A percentile compares a stretch with the other conserved stretches of the same genome.
Conservation (phyloP, 2,797 vertebrate genomes). For the Lophotriccus pileatus region DNA sequence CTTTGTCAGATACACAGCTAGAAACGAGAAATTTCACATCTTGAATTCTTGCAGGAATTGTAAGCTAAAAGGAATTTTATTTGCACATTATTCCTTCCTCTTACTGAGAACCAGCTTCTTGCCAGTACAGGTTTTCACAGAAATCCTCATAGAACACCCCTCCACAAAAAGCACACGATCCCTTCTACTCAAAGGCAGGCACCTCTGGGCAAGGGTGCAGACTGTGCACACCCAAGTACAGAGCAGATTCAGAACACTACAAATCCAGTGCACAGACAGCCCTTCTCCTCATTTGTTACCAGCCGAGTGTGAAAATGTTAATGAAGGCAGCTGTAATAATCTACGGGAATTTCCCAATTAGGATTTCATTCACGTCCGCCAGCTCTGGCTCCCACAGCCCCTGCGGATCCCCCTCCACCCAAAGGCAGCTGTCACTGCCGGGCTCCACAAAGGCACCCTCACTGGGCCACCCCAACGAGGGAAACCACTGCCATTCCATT, state of each 20-base stretch:
- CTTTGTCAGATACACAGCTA: not conserved
- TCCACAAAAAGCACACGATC: rapidly evolving
- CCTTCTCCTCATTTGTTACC: slow-evolving; percentile 95
- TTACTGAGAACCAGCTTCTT: not conserved
- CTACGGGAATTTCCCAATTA: slow-evolving; percentile 87
- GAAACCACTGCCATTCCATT: slow-evolving; percentile 69
- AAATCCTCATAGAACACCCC: not conserved
- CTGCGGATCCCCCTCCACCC: slow-evolving; percentile 87
- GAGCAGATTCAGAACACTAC: slow-evolving; percentile 58
- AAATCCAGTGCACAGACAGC: slow-evolving; percentile 85
- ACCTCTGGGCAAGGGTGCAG: not conserved
- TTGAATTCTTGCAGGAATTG: not conserved
- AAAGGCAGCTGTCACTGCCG: slow-evolving; percentile 86
- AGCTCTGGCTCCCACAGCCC: slow-evolving; percentile 86
- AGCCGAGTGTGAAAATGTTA: slow-evolving; percentile 98
- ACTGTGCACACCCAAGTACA: not conserved
- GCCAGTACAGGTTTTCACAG: not conserved
- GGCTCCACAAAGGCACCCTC: slow-evolving; percentile 84
- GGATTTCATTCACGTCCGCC: slow-evolving; percentile 87
- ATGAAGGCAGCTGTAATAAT: slow-evolving; percentile 95
- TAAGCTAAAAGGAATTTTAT: not conserved
- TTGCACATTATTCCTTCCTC: not conserved
- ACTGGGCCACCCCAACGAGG: slow-evolving; percentile 38
- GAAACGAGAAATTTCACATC: not conserved
- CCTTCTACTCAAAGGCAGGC: not conserved